Evolutionary conservation across 2,113 vertebrate species (phyloP), one percentile per base, ranked within the genome.

Genomic region (Atlantisia rogersi): DNA sequence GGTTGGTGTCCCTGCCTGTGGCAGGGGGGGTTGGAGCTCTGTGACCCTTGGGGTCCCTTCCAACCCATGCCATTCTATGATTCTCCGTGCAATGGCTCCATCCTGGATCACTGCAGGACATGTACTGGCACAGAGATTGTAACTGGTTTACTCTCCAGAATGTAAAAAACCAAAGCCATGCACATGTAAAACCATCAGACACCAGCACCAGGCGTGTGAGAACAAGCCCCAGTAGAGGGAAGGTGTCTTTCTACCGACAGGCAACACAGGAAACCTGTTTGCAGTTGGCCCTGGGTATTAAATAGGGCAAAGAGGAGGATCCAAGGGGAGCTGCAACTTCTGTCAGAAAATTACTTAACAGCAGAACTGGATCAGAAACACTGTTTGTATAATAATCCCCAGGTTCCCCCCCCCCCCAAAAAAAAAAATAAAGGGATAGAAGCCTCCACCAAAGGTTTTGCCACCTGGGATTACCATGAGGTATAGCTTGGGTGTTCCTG

Each of bases 151-250:
- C 53, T 18, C 60, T n/a, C 21, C 40, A 4, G 55, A 63, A 31
- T 29, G 14, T 44, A 70, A 60, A 60, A 13, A 65, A 40, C 74
- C 56, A 48, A 48, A 20, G 21, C 21, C 48, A 48, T 11, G 11
- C 48, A 48, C 92, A 25, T 16, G 29, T 78, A 59, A 96, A 92
- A 64, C 75, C 86, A 91, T 67, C 82, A 50, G 73, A 71, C 93
- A 82, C 63, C 26, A 67, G 59, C 84, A 37, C 64, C 63, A 40
- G 92, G 94, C 92, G 21, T 37, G 83, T 52, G 94, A 76, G 31
- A 56, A 93, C 70, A 86, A 46, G 73, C 67, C 92, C 83, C 73
- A 84, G 91, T 74, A 71, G 15, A 78, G 76, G 76, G 11, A 40
- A 74, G 48, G 56, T 1, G 20, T 24, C 71, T 44, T 76, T 40